Percentiles rank a stretch among this genome's conserved stretches.
Evolutionary conservation across 2,888 invertebrate species (phyloP).

Genomic region (Megaustenia siamemsis): DNA sequence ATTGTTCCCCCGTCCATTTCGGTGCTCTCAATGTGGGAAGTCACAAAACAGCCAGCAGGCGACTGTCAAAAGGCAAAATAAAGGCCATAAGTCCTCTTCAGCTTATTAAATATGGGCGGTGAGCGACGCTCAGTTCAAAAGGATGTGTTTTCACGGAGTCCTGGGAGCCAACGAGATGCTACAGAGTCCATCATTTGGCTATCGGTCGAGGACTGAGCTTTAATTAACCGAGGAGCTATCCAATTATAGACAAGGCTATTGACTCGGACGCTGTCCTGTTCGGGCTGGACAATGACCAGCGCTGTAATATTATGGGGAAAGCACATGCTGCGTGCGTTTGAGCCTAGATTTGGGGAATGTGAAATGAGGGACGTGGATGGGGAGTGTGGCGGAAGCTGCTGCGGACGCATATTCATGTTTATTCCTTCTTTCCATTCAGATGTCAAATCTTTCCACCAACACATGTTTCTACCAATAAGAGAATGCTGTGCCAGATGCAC

Average conservation of each 20-base stretch:
- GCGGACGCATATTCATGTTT: not conserved
- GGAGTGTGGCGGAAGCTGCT: not conserved
- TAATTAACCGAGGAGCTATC: slow-evolving; percentile 48
- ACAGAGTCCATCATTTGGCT: slow-evolving; percentile 46
- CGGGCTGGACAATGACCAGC: slow-evolving; percentile 26
- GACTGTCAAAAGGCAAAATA: not conserved
- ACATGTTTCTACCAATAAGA: too few relatives aligned
- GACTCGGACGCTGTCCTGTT: slow-evolving; percentile 28
- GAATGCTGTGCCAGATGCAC: too few relatives aligned
- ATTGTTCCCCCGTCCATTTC: too few relatives aligned
- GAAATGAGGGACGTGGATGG: not conserved
- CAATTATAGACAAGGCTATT: slow-evolving; percentile 46
- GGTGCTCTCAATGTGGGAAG: too few relatives aligned
- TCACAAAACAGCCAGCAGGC: not conserved
- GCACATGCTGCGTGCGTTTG: slow-evolving; percentile 34
- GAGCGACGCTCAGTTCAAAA: slow-evolving; percentile 21
- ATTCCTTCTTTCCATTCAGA: not conserved
- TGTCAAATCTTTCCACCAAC: not conserved
- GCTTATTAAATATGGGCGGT: slow-evolving; percentile 29
- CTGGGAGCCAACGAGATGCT: slow-evolving; percentile 8
- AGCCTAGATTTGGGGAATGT: slow-evolving; percentile 3
- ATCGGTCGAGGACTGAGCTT: slow-evolving; percentile 38
- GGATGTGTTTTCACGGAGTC: slow-evolving; percentile 29
- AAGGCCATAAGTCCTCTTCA: slow-evolving; percentile 32
- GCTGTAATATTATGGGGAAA: slow-evolving; percentile 40